phyloP scores from a whole-genome alignment of 1,140 invertebrate genomes.

The Bombus difficillimus region DNA sequence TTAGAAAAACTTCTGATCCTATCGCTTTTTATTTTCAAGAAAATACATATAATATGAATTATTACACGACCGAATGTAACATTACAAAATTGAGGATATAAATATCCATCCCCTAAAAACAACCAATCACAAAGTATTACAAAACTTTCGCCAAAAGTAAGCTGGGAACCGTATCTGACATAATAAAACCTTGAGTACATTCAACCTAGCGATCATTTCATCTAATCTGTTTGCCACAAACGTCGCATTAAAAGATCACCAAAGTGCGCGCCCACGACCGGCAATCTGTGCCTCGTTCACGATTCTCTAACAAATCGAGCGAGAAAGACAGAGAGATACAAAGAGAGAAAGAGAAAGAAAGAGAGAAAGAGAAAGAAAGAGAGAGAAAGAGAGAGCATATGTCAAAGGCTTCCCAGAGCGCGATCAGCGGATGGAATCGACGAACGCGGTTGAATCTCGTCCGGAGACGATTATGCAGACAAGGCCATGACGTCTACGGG shows the following conservation, averaged over 20 bases:
- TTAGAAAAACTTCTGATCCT: too few relatives aligned
- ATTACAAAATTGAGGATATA: too few relatives aligned
- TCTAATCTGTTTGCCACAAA: background rate
- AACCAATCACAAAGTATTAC: background rate
- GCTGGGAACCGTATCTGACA: background rate
- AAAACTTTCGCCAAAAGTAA: background rate
- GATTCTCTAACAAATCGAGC: background rate
- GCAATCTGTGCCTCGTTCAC: background rate
- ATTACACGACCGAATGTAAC: too few relatives aligned
- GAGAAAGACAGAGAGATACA: too few relatives aligned
- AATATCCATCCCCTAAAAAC: too few relatives aligned
- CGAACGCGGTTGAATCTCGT: conserved; percentile 33
- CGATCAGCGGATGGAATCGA: conserved; percentile 35
- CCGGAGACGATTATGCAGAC: conserved; percentile 28
- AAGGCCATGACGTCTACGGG: background rate
- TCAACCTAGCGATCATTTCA: background rate
- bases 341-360: background rate
- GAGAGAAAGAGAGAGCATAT: background rate
- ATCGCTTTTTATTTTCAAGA: too few relatives aligned
- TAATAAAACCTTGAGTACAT: background rate
- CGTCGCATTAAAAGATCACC: conserved; percentile 13
- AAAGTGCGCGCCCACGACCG: conserved; percentile 11
- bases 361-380: background rate
- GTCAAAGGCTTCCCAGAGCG: background rate
- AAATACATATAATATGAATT: background rate